Evolutionary conservation across 2,888 invertebrate species (phyloP).

Genomic region (Malthinus seriepunctatus): DNA sequence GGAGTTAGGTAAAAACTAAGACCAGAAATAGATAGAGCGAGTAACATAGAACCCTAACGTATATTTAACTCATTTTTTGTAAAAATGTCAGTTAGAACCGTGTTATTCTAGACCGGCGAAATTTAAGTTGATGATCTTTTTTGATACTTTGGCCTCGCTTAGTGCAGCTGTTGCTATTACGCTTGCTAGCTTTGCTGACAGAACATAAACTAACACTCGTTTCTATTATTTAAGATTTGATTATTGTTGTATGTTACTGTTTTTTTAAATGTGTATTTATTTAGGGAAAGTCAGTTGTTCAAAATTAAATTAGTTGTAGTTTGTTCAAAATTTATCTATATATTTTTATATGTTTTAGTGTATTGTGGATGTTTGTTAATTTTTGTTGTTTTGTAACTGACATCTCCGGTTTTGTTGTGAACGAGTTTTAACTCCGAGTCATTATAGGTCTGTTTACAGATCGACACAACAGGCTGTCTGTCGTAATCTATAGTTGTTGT

Average conservation of each 20-base stretch:
- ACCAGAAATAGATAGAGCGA: no score
- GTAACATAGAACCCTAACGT: no score
- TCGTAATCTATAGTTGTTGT: slow-evolving; percentile 54
- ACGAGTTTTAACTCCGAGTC: slow-evolving; percentile 27
- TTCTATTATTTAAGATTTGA: slow-evolving; percentile 35
- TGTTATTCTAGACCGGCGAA: no score
- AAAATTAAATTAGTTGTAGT: slow-evolving; percentile 38
- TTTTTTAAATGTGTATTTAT: slow-evolving; percentile 39
- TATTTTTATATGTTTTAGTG: slow-evolving; percentile 48
- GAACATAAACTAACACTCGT: slow-evolving; percentile 45
- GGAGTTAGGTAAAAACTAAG: no score
- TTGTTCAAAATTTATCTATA: slow-evolving; percentile 44
- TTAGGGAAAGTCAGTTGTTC: slow-evolving; percentile 49
- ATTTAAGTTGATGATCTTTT: no score
- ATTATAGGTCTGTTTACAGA: slow-evolving; percentile 33
- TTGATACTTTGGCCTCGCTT: slow-evolving; percentile 31
- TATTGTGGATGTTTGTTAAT: slow-evolving; percentile 41
- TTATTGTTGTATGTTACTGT: slow-evolving; percentile 41
- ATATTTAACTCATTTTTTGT: no score
- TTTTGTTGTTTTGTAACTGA: slow-evolving; percentile 34
- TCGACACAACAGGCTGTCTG: slow-evolving; percentile 48
- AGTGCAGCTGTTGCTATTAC: slow-evolving; percentile 45
- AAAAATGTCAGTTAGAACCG: no score
- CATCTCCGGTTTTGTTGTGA: slow-evolving; percentile 32
- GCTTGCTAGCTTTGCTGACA: slow-evolving; percentile 49